Evolutionary conservation across 2,797 vertebrate genomes (phyloP).

Genomic region (Helostoma temminkii): DNA sequence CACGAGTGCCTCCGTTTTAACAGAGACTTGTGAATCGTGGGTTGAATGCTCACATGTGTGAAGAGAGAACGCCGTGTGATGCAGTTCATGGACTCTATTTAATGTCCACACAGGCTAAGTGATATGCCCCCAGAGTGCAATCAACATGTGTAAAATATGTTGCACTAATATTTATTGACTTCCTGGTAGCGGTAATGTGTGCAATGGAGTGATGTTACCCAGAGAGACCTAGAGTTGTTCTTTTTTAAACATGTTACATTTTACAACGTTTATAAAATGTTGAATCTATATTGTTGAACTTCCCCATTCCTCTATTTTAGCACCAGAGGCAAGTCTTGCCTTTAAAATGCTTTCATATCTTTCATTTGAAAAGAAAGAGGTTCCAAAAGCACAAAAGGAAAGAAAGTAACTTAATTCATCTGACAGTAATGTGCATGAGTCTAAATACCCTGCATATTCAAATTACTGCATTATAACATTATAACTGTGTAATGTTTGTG

Average conservation of each 20-base stretch:
- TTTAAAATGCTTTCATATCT: not conserved
- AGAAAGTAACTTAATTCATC: not conserved
- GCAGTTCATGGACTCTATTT: slow-evolving; percentile 39
- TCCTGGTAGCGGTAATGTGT: slow-evolving; percentile 18
- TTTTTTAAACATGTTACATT: not conserved
- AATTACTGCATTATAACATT: no score
- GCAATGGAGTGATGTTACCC: slow-evolving; percentile 19
- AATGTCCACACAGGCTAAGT: slow-evolving; percentile 49
- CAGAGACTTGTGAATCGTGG: slow-evolving; percentile 2
- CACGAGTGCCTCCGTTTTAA: slow-evolving; percentile 19
- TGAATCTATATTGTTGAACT: not conserved
- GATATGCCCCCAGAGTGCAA: slow-evolving; percentile 60
- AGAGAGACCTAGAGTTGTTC: not conserved
- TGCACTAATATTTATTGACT: slow-evolving; percentile 59
- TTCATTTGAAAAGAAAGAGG: not conserved
- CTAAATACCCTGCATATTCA: no score
- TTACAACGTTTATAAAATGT: not conserved
- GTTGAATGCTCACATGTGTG: slow-evolving; percentile 19
- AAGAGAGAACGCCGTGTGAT: slow-evolving; percentile 42
- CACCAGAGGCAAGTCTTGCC: not conserved
- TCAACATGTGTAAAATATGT: slow-evolving; percentile 61
- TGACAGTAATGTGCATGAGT: not conserved
- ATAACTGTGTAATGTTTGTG: not conserved
- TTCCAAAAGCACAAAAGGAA: not conserved
- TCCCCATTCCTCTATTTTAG: not conserved